phyloP scores from a whole-genome alignment of 2,113 vertebrate genomes.

The Cyanoderma ruficeps region DNA sequence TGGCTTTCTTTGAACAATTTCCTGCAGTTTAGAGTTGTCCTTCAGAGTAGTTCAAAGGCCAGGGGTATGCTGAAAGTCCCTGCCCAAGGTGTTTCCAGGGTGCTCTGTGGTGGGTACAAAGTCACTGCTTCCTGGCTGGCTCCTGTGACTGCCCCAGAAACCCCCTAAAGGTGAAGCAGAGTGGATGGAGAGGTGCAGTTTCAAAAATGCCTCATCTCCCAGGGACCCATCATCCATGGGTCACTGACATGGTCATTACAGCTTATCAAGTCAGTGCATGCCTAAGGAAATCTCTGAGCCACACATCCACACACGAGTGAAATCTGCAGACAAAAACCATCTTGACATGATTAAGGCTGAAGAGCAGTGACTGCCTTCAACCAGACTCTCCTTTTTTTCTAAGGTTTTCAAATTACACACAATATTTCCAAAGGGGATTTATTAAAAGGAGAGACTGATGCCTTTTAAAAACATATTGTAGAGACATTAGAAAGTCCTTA shows the following conservation, averaged over 20 bases:
- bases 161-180: background rate
- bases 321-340: background rate
- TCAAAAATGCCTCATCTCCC: background rate
- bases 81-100: background rate
- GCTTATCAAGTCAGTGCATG: background rate
- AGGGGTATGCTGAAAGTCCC: background rate
- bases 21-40: background rate
- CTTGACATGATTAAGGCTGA: background rate
- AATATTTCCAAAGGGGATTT: background rate
- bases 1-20: background rate
- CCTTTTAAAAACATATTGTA: background rate
- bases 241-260: background rate
- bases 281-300: background rate
- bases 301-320: background rate
- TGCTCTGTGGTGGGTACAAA: background rate
- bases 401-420: background rate
- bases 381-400: background rate
- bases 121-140: background rate
- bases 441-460: background rate
- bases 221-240: background rate
- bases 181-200: background rate
- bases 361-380: background rate
- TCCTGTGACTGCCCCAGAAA: background rate
- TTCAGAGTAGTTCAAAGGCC: background rate
- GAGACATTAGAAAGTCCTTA: background rate